phyloP scores from a whole-genome alignment of 64 coral and sea anemone species.

The Orbicella faveolata region DNA sequence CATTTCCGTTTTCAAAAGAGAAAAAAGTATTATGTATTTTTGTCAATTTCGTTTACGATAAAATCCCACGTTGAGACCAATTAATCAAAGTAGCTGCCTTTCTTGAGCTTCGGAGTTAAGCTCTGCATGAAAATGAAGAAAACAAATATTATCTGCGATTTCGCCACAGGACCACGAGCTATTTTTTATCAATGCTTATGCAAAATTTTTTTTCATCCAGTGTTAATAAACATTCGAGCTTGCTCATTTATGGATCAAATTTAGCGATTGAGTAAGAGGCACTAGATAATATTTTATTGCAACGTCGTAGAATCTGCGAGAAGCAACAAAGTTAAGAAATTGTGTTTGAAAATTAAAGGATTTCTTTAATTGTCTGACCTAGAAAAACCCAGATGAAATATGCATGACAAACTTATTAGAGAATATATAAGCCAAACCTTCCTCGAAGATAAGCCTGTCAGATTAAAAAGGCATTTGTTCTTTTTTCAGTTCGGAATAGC shows the following conservation, averaged over 20 bases:
- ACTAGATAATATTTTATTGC: not conserved
- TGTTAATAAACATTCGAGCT: not conserved
- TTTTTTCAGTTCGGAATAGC: not conserved
- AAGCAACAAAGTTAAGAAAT: not conserved
- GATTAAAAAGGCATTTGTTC: constrained; percentile 5
- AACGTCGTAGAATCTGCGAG: not conserved
- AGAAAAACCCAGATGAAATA: constrained; percentile 23
- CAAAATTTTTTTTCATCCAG: too few relatives aligned
- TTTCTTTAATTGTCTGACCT: not conserved
- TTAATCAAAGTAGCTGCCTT: too few relatives aligned
- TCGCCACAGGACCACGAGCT: too few relatives aligned
- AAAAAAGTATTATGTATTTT: not conserved
- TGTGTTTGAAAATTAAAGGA: not conserved
- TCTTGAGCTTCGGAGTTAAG: too few relatives aligned
- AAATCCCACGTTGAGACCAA: not conserved
- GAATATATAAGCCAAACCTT: not conserved
- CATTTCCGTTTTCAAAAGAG: not conserved
- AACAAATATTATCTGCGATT: too few relatives aligned
- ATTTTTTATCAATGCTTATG: too few relatives aligned
- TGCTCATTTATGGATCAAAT: not conserved
- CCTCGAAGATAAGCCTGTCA: constrained; percentile 5
- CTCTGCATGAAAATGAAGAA: too few relatives aligned
- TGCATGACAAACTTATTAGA: constrained; percentile 15
- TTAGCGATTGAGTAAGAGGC: not conserved
- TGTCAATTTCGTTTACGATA: not conserved